Percentiles rank a stretch among this genome's conserved stretches.
phyloP scores from a whole-genome alignment of 2,888 invertebrate genomes.

The Caenorhabditis macrosperma region DNA sequence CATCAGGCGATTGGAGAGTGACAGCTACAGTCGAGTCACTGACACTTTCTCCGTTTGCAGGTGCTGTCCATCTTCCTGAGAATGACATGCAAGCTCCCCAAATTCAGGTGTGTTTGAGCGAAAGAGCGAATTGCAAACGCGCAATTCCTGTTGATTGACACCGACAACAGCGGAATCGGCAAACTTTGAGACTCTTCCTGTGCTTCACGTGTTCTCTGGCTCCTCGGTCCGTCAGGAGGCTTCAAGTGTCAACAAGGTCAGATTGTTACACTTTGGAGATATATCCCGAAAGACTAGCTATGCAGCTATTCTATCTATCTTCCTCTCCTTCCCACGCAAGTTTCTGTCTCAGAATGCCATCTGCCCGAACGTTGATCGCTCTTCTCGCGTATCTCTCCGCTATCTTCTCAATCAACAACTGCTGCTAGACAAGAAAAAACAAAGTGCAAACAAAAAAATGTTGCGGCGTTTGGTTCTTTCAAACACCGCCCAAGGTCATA shows the following conservation, averaged over 20 bases:
- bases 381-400: neutral
- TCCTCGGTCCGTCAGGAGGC: neutral
- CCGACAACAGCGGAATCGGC: neutral
- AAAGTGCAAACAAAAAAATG: slow-evolving; percentile 42
- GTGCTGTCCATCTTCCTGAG: neutral
- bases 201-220: neutral
- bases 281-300: slow-evolving; percentile 6
- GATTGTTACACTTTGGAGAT: slow-evolving; percentile 20
- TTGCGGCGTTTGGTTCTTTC: slow-evolving; percentile 15
- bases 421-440: slow-evolving; percentile 28
- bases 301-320: slow-evolving; percentile 1
- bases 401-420: slow-evolving; percentile 10
- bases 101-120: neutral
- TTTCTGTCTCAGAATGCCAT: slow-evolving; percentile 3
- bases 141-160: neutral
- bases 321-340: slow-evolving; percentile 36
- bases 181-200: neutral
- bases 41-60: neutral
- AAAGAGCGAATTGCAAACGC: too few species aligned
- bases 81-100: slow-evolving; percentile 2
- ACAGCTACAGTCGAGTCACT: slow-evolving; percentile 8
- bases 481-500: slow-evolving; percentile 7
- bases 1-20: neutral
- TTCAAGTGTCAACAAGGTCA: neutral
- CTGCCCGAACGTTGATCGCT: slow-evolving; percentile 31